Base-by-base conservation (phyloP, 2,113 vertebrate genomes). In the Cettia cetti region DNA sequence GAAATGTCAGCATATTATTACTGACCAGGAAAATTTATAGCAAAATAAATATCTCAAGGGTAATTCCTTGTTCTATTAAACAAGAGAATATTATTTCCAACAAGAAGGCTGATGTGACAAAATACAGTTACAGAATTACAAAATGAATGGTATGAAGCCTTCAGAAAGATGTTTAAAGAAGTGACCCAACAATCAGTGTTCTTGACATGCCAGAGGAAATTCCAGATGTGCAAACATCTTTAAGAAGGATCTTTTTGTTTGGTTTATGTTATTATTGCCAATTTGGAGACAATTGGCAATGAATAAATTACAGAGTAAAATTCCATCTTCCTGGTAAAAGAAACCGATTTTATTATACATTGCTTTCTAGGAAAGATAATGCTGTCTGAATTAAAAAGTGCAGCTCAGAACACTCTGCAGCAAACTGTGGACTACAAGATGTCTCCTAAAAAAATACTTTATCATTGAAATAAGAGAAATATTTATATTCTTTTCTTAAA, bases 1-100 rank as follows among this genome's bases (percentile, higher is more conserved):
- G 70, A 95, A 95, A 90, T 92, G 90, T 88, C 94, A 95, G 93
- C 70, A 93, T 95, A 94, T 92, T 90, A 85, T 91, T 96, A 95
- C 75, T 77, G 75, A 80, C 79, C 50, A 91, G 66, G 70, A 95
- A 92, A 94, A 97, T 95, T 87, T 94, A 95, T 82, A 90, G 71
- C 75, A 94, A 94, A 92, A 94, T 86, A 96, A 94, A 92, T 87
- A 95, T 84, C 81, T 92, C 89, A 87, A 92, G 89, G 91, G 70
- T 91, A 89, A 90, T 95, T 91, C 94, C 59, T 94, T 91, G 57
- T 94, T 85, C 78, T 92, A 57, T 92, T 96, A 91, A 78, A 59
- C 79, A 90, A 56, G 35, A 91, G 66, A 91, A 71, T 88, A 94
- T 82, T 92, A 53, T 85, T 89, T 91, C 33, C 71, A 90, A 86